Evolutionary conservation across 1,140 invertebrate genomes (phyloP).

Genomic region (Battus philenor): DNA sequence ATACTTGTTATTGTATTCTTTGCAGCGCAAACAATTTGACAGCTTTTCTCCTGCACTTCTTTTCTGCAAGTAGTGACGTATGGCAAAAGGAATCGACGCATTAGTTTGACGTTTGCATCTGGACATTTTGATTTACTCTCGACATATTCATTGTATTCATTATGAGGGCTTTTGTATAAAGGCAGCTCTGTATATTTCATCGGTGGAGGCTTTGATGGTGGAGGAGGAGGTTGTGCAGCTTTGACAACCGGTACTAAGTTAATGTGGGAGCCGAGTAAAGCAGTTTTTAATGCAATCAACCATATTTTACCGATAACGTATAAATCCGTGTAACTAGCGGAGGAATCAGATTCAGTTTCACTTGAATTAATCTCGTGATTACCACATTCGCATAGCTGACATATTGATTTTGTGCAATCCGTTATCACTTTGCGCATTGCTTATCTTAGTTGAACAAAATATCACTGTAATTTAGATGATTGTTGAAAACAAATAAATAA

Average conservation of each 20-base stretch:
- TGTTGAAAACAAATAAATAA: no score
- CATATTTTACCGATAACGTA: constrained; percentile 44
- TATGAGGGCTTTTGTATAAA: constrained; percentile 46
- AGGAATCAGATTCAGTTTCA: no score
- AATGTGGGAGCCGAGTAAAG: constrained; percentile 33
- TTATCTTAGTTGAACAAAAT: no score
- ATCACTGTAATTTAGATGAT: no score
- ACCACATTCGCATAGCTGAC: no score
- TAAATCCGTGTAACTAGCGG: constrained; percentile 43
- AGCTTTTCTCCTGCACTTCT: constrained; percentile 2
- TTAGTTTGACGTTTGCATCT: constrained; percentile 31
- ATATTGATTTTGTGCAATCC: no score
- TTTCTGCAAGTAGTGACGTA: constrained; percentile 29
- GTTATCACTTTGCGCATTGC: no score
- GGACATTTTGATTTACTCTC: constrained; percentile 35
- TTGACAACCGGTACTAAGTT: constrained; percentile 36
- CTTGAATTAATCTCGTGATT: no score
- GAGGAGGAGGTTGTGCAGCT: constrained; percentile 23
- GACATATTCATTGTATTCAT: constrained; percentile 44
- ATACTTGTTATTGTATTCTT: constrained; percentile 11
- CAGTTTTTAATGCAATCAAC: constrained; percentile 34
- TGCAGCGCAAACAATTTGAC: constrained; percentile 20
- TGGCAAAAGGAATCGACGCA: constrained; percentile 37
- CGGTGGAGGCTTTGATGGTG: constrained; percentile 36
- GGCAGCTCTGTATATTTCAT: constrained; percentile 58